These are phyloP conservation scores for Coturnix japonica DNA, from an alignment of 2,113 vertebrate genomes.

Conservation along the genomic window DNA sequence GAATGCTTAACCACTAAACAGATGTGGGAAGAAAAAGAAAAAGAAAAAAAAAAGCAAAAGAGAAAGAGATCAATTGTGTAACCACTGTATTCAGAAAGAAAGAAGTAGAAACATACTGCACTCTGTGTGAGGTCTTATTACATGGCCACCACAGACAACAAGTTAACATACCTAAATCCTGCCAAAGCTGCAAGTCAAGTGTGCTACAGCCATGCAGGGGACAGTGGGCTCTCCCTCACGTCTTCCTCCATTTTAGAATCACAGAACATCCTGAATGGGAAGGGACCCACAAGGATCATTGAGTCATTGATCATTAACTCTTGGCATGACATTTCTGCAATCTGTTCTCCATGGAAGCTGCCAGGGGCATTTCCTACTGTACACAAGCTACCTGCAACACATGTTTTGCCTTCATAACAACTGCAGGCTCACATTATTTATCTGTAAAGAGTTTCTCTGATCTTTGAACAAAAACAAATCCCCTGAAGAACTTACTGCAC, in stretches of 20 bases:
- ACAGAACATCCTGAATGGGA: too few species aligned
- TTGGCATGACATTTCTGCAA: neutral
- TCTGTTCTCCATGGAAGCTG: neutral
- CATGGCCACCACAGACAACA: neutral
- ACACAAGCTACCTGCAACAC: neutral
- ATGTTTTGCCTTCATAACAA: neutral
- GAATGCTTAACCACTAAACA: neutral
- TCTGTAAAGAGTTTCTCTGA: neutral
- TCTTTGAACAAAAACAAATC: slow-evolving; percentile 8
- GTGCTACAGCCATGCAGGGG: fast-evolving
- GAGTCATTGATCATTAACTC: too few species aligned
- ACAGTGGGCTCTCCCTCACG: neutral
- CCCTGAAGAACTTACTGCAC: slow-evolving; percentile 5
- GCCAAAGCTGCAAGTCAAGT: neutral
- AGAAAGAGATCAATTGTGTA: neutral
- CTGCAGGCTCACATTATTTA: neutral
- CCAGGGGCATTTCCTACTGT: neutral
- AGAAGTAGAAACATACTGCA: neutral
- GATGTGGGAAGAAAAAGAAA: neutral
- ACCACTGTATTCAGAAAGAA: neutral
- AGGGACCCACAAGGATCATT: too few species aligned
- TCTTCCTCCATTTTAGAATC: too few species aligned
- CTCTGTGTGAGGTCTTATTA: neutral
- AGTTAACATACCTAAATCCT: neutral
- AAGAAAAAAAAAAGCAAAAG: neutral